Evolutionary conservation across 2,888 invertebrate genomes (phyloP).

Genomic region (Ceriagrion tenellum): DNA sequence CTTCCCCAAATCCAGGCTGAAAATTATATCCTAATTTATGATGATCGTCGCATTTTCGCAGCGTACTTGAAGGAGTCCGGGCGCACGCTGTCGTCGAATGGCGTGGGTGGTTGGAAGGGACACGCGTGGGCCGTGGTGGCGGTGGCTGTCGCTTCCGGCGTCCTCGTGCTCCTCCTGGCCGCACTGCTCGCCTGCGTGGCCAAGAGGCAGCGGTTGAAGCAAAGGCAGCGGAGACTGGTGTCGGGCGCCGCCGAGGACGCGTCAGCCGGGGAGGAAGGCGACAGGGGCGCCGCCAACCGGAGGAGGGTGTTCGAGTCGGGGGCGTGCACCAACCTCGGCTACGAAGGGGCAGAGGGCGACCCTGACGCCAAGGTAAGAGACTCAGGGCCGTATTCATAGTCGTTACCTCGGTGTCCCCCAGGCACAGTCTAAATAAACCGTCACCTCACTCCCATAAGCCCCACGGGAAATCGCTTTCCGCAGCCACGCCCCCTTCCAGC

Average conservation of each 20-base stretch:
- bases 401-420: too few species aligned
- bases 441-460: too few species aligned
- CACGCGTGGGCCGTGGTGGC: constrained; percentile 84
- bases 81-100: constrained; percentile 79
- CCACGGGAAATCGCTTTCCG: too few species aligned
- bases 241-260: constrained; percentile 21
- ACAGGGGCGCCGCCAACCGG: constrained; percentile 70
- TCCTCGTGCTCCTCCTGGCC: constrained; percentile 81
- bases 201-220: constrained; percentile 69
- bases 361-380: constrained; percentile 37
- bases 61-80: constrained; percentile 85
- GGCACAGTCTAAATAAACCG: too few species aligned
- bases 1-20: too few species aligned
- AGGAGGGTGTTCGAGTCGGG: constrained; percentile 70
- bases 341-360: constrained; percentile 54
- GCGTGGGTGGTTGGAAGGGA: constrained; percentile 78
- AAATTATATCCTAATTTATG: too few species aligned
- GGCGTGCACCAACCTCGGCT: constrained; percentile 55
- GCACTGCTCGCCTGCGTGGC: constrained; percentile 77
- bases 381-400: too few species aligned
- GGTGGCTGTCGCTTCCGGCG: constrained; percentile 82
- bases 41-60: constrained; percentile 75
- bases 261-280: background rate
- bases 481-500: too few species aligned
- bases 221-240: constrained; percentile 12